A percentile compares a stretch with the other conserved stretches of the same genome.
phyloP scores from a whole-genome alignment of 2,113 vertebrate species.

The Heterotilapia buettikoferi region DNA sequence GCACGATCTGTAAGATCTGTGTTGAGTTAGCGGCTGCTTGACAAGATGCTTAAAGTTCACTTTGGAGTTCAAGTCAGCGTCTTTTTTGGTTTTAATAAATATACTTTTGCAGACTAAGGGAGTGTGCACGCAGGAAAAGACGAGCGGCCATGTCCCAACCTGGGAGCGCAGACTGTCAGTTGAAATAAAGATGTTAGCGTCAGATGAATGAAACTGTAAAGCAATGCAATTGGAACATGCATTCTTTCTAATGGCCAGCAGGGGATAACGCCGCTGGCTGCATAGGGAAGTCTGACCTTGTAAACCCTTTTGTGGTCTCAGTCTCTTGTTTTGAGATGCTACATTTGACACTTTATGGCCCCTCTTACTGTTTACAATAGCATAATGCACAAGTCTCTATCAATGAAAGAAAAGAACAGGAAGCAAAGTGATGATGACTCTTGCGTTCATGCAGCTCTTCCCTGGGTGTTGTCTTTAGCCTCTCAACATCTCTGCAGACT shows the following conservation, averaged over 20 bases:
- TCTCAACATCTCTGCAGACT: neutral
- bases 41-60: neutral
- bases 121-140: neutral
- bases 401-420: neutral
- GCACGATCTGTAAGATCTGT: neutral
- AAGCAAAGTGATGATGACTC: neutral
- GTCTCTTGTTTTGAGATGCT: neutral
- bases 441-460: neutral
- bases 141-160: neutral
- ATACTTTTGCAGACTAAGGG: neutral
- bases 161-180: neutral
- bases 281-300: neutral
- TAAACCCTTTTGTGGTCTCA: neutral
- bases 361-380: accelerated
- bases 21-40: neutral
- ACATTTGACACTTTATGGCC: neutral
- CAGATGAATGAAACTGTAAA: neutral
- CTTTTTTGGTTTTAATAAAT: neutral
- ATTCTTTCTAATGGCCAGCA: neutral
- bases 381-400: neutral
- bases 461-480: neutral
- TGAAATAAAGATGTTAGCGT: neutral
- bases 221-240: neutral
- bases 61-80: neutral
- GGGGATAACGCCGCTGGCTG: neutral